A percentile compares a stretch with the other conserved stretches of the same genome.
Conservation (phyloP, 2,888 invertebrate genomes). For the Platycnemis pennipes region DNA sequence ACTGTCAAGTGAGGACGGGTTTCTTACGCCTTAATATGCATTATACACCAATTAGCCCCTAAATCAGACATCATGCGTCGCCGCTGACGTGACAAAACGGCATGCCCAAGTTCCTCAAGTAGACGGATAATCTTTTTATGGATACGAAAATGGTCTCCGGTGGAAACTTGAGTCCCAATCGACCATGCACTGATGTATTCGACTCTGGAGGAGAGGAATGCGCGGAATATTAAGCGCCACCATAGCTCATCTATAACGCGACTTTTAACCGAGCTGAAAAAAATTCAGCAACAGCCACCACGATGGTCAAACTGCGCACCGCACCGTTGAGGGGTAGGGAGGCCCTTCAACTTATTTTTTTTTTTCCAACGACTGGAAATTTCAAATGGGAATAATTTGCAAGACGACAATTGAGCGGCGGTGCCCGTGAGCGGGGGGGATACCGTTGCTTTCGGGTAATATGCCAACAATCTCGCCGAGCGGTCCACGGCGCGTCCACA, state of each 20-base stretch:
- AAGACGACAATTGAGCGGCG: constrained; percentile 57
- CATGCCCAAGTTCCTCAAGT: too few species aligned
- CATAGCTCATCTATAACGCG: not conserved
- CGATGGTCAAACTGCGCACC: constrained; percentile 2
- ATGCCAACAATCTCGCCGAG: constrained; percentile 45
- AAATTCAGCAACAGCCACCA: not conserved
- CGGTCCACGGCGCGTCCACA: not conserved
- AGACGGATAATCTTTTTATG: not conserved
- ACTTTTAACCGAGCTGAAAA: constrained; percentile 11
- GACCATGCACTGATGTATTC: not conserved
- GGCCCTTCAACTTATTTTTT: not conserved
- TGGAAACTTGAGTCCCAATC: not conserved
- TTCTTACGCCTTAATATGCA: too few species aligned
- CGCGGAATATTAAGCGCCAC: not conserved
- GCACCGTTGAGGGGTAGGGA: not conserved
- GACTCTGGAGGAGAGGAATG: not conserved
- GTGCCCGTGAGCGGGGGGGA: not conserved
- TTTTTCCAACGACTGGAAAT: constrained; percentile 24
- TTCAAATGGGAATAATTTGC: constrained; percentile 57
- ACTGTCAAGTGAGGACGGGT: too few species aligned
- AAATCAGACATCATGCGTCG: too few species aligned
- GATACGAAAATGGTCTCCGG: not conserved
- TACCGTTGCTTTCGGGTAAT: constrained; percentile 54
- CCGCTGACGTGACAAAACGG: too few species aligned
- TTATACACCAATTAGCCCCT: too few species aligned